Evolutionary conservation across 2,113 vertebrate species (phyloP).

Genomic region (Neopipo cinnamomea): DNA sequence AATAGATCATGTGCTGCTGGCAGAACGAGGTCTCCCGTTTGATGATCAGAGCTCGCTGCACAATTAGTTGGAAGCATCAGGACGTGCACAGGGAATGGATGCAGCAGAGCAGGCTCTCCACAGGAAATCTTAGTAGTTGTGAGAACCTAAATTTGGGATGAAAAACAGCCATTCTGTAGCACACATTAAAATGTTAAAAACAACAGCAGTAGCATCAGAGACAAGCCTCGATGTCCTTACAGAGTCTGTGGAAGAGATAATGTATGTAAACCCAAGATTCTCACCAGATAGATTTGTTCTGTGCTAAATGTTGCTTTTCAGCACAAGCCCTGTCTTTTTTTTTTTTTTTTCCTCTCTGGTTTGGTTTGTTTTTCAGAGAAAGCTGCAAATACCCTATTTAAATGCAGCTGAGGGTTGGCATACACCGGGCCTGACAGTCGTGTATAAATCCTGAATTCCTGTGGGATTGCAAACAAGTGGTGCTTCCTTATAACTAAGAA

Average conservation of each 20-base stretch:
- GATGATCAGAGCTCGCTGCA: neutral
- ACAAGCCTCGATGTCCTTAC: slow-evolving; percentile 7
- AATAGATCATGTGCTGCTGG: neutral
- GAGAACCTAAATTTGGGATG: slow-evolving; percentile 38
- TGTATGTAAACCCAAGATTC: slow-evolving; percentile 6
- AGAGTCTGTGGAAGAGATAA: slow-evolving; percentile 6
- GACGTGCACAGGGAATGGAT: neutral
- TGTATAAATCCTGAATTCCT: neutral
- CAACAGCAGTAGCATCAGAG: slow-evolving; percentile 45
- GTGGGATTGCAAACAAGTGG: neutral
- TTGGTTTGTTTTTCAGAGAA: neutral
- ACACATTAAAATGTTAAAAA: neutral
- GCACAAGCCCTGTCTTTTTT: neutral
- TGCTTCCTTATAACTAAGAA: neutral
- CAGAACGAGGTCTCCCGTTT: neutral
- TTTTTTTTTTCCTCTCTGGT: neutral
- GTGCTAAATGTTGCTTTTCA: neutral
- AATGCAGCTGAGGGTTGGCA: slow-evolving; percentile 9
- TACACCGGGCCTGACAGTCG: neutral
- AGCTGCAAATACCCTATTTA: neutral
- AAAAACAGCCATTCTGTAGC: neutral
- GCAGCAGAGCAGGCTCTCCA: neutral
- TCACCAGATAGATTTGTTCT: neutral
- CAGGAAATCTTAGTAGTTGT: slow-evolving; percentile 4
- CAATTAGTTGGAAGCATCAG: neutral